These are phyloP conservation scores for Tretioscincus oriximinensis DNA, from an alignment of 2,113 vertebrate species.

Conservation along the genomic window DNA sequence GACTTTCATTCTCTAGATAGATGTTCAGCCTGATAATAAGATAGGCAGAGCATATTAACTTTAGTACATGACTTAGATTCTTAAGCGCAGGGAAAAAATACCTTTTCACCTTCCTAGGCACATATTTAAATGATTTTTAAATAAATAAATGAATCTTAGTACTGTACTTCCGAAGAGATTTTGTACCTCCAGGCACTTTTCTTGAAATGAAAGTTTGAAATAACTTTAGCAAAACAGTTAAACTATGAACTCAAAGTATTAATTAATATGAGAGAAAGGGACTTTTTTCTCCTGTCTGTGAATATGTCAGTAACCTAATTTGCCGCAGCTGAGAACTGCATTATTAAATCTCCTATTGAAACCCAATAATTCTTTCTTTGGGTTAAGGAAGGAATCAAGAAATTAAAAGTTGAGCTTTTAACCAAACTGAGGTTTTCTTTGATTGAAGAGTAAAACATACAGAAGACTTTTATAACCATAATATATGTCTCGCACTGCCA, in stretches of 20 bases:
- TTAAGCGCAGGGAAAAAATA: too few relatives aligned
- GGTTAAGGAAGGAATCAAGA: conserved; percentile 37
- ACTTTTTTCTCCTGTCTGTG: background rate
- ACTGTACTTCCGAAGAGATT: background rate
- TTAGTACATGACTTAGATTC: too few relatives aligned
- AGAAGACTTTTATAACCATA: background rate
- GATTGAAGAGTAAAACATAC: background rate
- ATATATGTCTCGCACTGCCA: background rate
- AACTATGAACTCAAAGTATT: background rate
- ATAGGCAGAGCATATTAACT: too few relatives aligned
- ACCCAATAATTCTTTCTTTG: background rate
- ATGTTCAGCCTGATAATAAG: too few relatives aligned
- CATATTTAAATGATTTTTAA: background rate
- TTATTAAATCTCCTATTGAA: conserved; percentile 17
- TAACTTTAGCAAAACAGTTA: background rate
- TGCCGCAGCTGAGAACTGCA: background rate
- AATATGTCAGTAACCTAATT: conserved; percentile 16
- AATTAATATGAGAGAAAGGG: conserved; percentile 18
- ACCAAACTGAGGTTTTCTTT: conserved; percentile 14
- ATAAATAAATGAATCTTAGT: background rate
- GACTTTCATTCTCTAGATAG: too few relatives aligned
- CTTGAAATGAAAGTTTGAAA: conserved; percentile 12
- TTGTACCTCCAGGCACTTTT: background rate
- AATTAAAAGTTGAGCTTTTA: conserved; percentile 14
- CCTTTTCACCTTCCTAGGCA: background rate